Evolutionary conservation across 2,888 invertebrate genomes (phyloP).

Genomic region (Stenchaetothrips biformis): DNA sequence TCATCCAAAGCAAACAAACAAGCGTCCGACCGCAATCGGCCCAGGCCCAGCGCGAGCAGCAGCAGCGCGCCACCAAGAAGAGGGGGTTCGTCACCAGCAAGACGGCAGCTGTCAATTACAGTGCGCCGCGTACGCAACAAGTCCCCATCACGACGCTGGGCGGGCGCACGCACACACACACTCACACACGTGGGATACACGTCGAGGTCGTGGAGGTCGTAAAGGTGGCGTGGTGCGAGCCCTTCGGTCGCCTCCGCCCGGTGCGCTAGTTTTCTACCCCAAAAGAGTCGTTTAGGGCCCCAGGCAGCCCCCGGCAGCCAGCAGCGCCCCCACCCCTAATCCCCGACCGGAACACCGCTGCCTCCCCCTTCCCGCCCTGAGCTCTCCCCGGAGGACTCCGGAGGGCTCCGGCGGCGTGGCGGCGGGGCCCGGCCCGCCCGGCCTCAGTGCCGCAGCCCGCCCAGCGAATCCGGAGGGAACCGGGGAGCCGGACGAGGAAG

Average conservation of each 20-base stretch:
- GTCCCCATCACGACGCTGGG: not conserved
- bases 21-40: not conserved
- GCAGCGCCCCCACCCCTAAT: not conserved
- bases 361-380: too few relatives aligned
- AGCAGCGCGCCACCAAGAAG: not conserved
- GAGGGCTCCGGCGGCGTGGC: not conserved
- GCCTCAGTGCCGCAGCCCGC: not conserved
- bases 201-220: not conserved
- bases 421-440: not conserved
- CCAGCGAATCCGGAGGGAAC: not conserved
- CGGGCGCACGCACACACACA: too few relatives aligned
- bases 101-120: conserved; percentile 18
- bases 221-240: not conserved
- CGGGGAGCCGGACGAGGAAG: not conserved
- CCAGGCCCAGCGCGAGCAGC: not conserved
- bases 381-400: not conserved
- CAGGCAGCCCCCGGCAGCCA: not conserved
- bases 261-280: conserved; percentile 22
- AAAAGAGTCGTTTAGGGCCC: conserved; percentile 1
- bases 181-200: too few relatives aligned
- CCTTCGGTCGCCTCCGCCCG: not conserved
- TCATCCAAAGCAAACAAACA: conserved; percentile 21
- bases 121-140: conserved; percentile 2
- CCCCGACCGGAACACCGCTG: not conserved
- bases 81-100: not conserved